These are phyloP conservation scores for Piscicola geometra DNA, from an alignment of 2,888 invertebrate species.

Conservation along the genomic window DNA sequence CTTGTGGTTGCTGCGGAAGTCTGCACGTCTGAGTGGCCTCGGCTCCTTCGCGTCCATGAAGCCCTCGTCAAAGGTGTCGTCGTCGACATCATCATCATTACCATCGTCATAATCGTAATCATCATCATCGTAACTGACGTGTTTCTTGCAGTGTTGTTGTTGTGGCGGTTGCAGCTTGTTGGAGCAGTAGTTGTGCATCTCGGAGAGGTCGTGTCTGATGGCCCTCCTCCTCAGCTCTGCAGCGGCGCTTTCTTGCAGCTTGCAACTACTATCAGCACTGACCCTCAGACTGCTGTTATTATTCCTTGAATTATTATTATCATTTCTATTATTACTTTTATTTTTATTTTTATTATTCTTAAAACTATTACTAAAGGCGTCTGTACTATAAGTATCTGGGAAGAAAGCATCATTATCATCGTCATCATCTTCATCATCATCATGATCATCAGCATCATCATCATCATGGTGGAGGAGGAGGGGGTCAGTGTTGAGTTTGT, in stretches of 20 bases:
- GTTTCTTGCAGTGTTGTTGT: neutral
- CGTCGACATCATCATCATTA: slow-evolving; percentile 3
- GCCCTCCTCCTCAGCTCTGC: neutral
- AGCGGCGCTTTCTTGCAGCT: too few species aligned
- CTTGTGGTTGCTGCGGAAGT: too few species aligned
- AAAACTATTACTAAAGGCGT: neutral
- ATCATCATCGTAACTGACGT: neutral
- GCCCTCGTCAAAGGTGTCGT: too few species aligned
- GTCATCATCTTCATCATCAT: neutral
- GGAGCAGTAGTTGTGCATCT: slow-evolving; percentile 9
- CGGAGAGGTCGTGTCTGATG: neutral
- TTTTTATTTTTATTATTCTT: neutral
- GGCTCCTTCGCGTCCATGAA: too few species aligned
- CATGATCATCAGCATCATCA: neutral
- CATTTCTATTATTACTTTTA: neutral
- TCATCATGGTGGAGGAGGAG: neutral
- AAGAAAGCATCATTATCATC: neutral
- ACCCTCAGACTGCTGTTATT: neutral
- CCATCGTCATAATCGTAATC: neutral
- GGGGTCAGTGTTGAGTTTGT: neutral
- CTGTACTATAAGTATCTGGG: neutral
- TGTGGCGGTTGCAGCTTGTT: neutral
- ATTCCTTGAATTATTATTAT: neutral
- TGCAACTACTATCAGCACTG: neutral
- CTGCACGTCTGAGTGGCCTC: too few species aligned